Base-by-base conservation (phyloP, 2,888 invertebrate genomes). In the Rhopalosiphum nymphaeae region DNA sequence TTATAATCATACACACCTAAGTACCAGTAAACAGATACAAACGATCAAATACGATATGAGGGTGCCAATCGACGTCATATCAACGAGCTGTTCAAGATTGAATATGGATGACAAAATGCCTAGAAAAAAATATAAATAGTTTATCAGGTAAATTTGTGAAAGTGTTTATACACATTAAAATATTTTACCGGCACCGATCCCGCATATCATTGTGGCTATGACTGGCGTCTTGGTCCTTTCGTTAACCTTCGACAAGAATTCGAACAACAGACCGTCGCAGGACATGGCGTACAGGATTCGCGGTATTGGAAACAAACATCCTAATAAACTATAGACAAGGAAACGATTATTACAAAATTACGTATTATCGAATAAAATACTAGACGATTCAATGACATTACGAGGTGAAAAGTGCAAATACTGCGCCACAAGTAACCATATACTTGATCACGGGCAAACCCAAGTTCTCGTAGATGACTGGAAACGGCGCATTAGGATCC, bases 61-160 rank as follows among this genome's bases (percentile, higher is more conserved):
- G 0, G 98, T 98, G n/a, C 98, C 98, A 95, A 99, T 99, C 21
- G 99, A 99, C 98, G 99, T 98, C 98, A 99, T 99, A 95, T 99
- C 98, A 95, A 99, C 98, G 94, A 99, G 96, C 95, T 99, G 98
- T 94, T 98, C 97, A 94, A 99, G 96, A 96, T 99, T 98, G 96
- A 99, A 98, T 36, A 99, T 96, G 0, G 98, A 96, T 0, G 99
- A 98, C 98, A 99, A 98, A 9, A 97, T 94, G 42, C 98, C 98
- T 97, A 96, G 46, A 96, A 96, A 36, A 57, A 26, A 67, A 36
- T 29, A 42, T 29, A 89, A 46, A 56, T 42, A 49, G 53, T 46
- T 26, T 49, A 95, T 67, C 25, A 25, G 25, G 1, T 49, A 7
- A n/a, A 49, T 25, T 89, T 26, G 7, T 9, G 10, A 49, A 89